A percentile compares a stretch with the other conserved stretches of the same genome.
Evolutionary conservation across 2,888 invertebrate species (phyloP).

Genomic region (Hybos culiciformis): DNA sequence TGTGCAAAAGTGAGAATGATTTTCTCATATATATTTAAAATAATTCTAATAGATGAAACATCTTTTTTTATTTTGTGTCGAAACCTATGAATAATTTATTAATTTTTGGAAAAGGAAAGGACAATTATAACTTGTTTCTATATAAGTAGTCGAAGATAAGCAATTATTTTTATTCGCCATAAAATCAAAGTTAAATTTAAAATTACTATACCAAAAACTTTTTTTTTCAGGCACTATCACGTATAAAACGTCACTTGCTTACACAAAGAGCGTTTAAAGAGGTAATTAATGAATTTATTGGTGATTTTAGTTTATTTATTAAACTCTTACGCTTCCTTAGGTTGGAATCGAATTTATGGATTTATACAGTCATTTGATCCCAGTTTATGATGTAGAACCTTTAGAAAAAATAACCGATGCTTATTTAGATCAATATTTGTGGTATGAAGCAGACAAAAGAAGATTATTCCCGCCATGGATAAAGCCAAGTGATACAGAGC

Average conservation of each 20-base stretch:
- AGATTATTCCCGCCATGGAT: constrained; percentile 97
- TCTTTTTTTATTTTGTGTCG: too few species aligned
- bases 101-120: too few species aligned
- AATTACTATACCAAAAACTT: too few species aligned
- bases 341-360: constrained; percentile 99
- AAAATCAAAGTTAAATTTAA: too few species aligned
- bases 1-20: too few species aligned
- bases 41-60: too few species aligned
- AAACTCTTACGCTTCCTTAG: constrained; percentile 31
- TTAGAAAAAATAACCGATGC: constrained; percentile 99
- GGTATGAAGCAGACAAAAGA: constrained; percentile 98
- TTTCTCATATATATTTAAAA: too few species aligned
- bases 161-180: too few species aligned
- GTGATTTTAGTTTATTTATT: not conserved
- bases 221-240: constrained; percentile 92
- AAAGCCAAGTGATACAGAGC: constrained; percentile 97
- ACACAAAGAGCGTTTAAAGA: constrained; percentile 98
- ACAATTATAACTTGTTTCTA: too few species aligned
- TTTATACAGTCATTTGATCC: constrained; percentile 94
- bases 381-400: constrained; percentile 98
- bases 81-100: too few species aligned
- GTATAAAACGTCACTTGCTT: constrained; percentile 96
- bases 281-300: constrained; percentile 30
- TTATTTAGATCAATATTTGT: constrained; percentile 97
- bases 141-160: too few species aligned